These are phyloP conservation scores for Rissa tridactyla DNA, from an alignment of 2,113 vertebrate species.

Conservation along the genomic window DNA sequence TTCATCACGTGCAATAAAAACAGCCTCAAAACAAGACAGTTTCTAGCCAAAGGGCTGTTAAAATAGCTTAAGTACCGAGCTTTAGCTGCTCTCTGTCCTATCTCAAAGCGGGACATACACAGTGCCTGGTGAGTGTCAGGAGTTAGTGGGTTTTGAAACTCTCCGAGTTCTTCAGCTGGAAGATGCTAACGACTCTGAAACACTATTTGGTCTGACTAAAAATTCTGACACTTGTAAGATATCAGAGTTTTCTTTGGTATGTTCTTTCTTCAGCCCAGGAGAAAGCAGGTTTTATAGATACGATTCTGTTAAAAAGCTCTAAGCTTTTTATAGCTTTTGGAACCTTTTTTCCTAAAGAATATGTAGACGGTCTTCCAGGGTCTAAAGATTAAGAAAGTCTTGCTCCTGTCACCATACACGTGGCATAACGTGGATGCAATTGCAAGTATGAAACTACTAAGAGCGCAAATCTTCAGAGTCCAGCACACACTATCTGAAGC, in stretches of 20 bases:
- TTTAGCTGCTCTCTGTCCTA: not conserved
- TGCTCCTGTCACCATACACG: not conserved
- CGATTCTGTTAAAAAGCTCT: not conserved
- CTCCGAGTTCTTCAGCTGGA: not conserved
- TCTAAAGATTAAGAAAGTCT: not conserved
- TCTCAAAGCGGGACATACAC: not conserved
- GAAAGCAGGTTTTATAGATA: not conserved
- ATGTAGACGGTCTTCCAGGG: not conserved
- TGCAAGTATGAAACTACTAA: not conserved
- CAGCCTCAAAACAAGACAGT: not conserved
- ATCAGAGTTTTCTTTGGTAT: not conserved
- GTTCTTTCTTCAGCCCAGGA: not conserved
- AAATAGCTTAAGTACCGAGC: not conserved
- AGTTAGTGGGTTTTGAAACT: not conserved
- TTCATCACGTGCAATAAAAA: not conserved
- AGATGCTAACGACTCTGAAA: not conserved
- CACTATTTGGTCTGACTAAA: not conserved
- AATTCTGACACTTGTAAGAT: not conserved
- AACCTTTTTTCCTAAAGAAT: not conserved
- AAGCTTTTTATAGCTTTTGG: not conserved
- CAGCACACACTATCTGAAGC: not conserved
- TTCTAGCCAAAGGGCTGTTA: not conserved
- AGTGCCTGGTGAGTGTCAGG: not conserved
- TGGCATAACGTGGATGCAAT: not conserved
- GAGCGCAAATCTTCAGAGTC: not conserved